Conservation (phyloP, 2,797 vertebrate species). For the Limnodromus scolopaceus region DNA sequence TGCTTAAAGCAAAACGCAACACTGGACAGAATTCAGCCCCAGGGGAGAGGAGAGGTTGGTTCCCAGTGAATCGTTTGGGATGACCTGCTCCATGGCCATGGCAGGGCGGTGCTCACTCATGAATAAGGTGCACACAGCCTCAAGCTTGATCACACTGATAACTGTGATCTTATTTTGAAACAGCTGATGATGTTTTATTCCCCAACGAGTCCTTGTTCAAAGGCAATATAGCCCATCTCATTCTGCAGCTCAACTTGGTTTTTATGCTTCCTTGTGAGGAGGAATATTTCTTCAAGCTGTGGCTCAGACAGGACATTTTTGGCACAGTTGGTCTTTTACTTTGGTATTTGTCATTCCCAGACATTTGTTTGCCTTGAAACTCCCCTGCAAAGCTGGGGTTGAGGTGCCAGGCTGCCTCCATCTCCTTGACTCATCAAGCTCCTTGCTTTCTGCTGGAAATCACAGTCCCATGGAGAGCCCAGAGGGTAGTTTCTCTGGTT, state of each 20-base stretch:
- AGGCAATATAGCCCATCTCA: not conserved
- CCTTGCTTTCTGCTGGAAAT: not conserved
- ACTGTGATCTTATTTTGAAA: not conserved
- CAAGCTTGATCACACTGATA: not conserved
- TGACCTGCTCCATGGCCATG: accelerated
- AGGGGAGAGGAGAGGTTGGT: not conserved
- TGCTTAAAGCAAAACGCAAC: not conserved
- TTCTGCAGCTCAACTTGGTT: not conserved
- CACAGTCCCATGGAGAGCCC: not conserved
- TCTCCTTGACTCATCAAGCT: not conserved
- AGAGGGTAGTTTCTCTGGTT: not conserved
- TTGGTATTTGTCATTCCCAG: not conserved
- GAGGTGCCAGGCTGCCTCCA: not conserved
- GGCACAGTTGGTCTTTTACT: not conserved
- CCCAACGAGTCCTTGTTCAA: not conserved
- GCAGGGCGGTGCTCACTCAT: not conserved
- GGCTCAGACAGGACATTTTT: not conserved
- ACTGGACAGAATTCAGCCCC: not conserved
- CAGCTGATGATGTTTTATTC: not conserved
- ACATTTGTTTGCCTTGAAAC: not conserved
- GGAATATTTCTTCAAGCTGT: not conserved
- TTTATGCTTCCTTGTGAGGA: not conserved
- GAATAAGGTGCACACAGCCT: not conserved
- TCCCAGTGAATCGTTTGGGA: not conserved
- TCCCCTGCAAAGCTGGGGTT: not conserved